These are phyloP conservation scores for Drosophila ambigua DNA, from an alignment of 1,140 invertebrate genomes.

Conservation along the genomic window DNA sequence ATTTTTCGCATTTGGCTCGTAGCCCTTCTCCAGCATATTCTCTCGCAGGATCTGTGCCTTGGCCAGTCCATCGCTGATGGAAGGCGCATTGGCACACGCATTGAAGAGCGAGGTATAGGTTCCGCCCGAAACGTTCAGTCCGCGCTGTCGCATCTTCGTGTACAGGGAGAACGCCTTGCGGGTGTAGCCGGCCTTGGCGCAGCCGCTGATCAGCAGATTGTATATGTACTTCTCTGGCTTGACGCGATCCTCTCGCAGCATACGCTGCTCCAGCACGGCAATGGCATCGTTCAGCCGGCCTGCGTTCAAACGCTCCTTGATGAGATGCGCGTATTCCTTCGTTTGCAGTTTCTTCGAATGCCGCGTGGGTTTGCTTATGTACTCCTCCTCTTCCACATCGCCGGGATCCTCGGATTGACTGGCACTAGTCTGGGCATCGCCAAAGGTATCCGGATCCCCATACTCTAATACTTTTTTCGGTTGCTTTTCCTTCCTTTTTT, in stretches of 20 bases:
- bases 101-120: conserved; percentile 94
- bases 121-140: conserved; percentile 87
- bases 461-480: conserved; percentile 13
- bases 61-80: conserved; percentile 86
- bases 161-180: conserved; percentile 93
- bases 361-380: conserved; percentile 83
- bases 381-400: conserved; percentile 86
- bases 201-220: conserved; percentile 91
- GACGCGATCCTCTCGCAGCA: conserved; percentile 90
- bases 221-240: conserved; percentile 92
- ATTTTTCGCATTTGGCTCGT: conserved; percentile 89
- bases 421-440: conserved; percentile 18
- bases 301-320: conserved; percentile 87
- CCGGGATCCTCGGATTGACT: conserved; percentile 45
- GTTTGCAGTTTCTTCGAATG: conserved; percentile 84
- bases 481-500: neutral
- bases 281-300: conserved; percentile 89
- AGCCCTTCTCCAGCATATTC: conserved; percentile 88
- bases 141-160: conserved; percentile 91
- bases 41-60: conserved; percentile 87
- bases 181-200: conserved; percentile 91
- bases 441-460: conserved; percentile 55
- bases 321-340: conserved; percentile 88
- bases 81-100: conserved; percentile 93
- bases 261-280: conserved; percentile 88